phyloP scores from a whole-genome alignment of 2,888 invertebrate species.

The Ophioninae sp. region DNA sequence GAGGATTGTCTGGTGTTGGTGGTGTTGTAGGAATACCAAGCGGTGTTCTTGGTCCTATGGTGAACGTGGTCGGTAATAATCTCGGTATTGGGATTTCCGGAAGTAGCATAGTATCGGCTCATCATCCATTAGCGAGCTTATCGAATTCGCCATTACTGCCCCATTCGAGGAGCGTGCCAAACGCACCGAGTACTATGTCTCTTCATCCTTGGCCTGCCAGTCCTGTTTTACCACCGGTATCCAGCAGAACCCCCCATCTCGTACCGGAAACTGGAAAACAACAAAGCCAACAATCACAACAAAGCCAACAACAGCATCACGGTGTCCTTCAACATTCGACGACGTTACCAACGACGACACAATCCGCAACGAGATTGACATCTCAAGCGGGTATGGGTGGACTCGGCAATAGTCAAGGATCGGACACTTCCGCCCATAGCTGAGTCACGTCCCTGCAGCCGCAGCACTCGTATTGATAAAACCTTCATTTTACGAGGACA shows the following conservation, averaged over 20 bases:
- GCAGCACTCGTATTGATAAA: conserved; percentile 79
- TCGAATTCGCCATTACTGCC: conserved; percentile 78
- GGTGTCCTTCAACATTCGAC: conserved; percentile 59
- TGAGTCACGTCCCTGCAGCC: conserved; percentile 80
- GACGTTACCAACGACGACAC: conserved; percentile 70
- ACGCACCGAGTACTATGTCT: conserved; percentile 83
- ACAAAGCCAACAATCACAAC: conserved; percentile 44
- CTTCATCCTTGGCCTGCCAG: conserved; percentile 91
- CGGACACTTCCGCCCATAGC: conserved; percentile 79
- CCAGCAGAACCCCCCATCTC: conserved; percentile 87
- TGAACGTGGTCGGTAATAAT: conserved; percentile 65
- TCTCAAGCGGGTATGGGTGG: conserved; percentile 77
- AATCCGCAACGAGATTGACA: conserved; percentile 75
- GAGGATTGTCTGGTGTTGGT: conserved; percentile 54
- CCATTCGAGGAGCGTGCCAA: conserved; percentile 83
- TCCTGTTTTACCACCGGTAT: conserved; percentile 88
- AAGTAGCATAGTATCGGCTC: conserved; percentile 71
- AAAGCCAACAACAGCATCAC: conserved; percentile 57
- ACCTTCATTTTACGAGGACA: neutral
- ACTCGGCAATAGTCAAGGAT: conserved; percentile 78
- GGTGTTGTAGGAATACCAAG: conserved; percentile 51
- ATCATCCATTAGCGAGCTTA: conserved; percentile 75
- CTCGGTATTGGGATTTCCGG: conserved; percentile 70
- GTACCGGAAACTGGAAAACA: conserved; percentile 85
- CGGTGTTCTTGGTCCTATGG: conserved; percentile 43